Base-by-base conservation (phyloP, 2,888 invertebrate species). In the Zaprionus bogoriensis region DNA sequence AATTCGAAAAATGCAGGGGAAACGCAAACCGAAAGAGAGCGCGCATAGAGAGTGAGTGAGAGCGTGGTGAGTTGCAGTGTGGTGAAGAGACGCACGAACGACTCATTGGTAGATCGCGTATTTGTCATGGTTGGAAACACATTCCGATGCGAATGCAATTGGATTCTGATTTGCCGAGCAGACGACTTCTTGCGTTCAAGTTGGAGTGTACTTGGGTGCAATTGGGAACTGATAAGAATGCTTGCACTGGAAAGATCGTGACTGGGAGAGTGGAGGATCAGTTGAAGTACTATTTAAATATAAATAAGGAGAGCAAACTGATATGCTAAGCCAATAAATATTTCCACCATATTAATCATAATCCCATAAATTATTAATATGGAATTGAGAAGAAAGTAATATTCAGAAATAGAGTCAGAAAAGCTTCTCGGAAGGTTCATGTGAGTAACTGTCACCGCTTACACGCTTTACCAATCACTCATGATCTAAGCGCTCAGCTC, bases 1-100 rank as follows among this genome's bases (percentile, higher is more conserved):
- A 79, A n/a, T 79, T 86, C 84, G 84, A 86, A 86, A 62, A 55
- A 10, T 59, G 60, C 52, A 74, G 44, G 42, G 48, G 61, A 51
- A 54, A 53, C 10, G 17, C 28, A 23, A 14, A n/a, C 28, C n/a
- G n/a, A 39, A 25, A 17, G 48, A 36, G 50, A 27, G 48, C 19
- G 20, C 1, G 36, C 14, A 3, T 1, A 17, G 59, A 46, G 58
- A 59, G 48, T 10, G 25, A 47, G 53, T 23, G 52, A 60, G 60
- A 51, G 28, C 14, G 64, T 68, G 80, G 77, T 82, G 77, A 75
- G 38, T 82, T 61, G 30, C 17, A 14, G 41, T 36, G 71, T 68
- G 85, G 82, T 84, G 85, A 74, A 65, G 66, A 74, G 67, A 19
- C 42, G 28, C 4, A 7, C 25, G n/a, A n/a, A 23, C 19, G 19